Conservation (phyloP, 2,888 invertebrate genomes). For the Xanthia icteritia region DNA sequence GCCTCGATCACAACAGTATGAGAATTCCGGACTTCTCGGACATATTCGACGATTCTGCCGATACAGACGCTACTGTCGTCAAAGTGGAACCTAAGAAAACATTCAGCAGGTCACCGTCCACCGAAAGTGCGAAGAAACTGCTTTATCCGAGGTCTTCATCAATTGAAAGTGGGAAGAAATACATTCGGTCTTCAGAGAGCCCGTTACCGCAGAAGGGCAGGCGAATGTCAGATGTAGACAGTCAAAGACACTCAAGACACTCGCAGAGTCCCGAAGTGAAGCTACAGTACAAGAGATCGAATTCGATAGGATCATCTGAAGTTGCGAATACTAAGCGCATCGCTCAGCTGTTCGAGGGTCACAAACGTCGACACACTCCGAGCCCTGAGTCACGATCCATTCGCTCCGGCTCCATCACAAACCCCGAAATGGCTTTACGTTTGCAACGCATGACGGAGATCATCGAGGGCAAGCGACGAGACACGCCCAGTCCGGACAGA, state of each 20-base stretch:
- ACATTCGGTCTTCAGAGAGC: slow-evolving; percentile 67
- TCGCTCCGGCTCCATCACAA: slow-evolving; percentile 76
- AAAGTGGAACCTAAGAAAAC: slow-evolving; percentile 66
- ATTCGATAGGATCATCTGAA: slow-evolving; percentile 79
- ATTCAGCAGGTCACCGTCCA: slow-evolving; percentile 60
- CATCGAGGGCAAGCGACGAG: slow-evolving; percentile 80
- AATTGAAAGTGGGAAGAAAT: slow-evolving; percentile 64
- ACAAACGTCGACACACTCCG: slow-evolving; percentile 76
- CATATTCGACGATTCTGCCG: slow-evolving; percentile 77
- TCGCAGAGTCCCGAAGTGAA: slow-evolving; percentile 77
- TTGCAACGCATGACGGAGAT: slow-evolving; percentile 83
- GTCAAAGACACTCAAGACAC: slow-evolving; percentile 68
- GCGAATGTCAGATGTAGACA: slow-evolving; percentile 74
- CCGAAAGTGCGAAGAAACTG: slow-evolving; percentile 62
- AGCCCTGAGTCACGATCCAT: slow-evolving; percentile 76
- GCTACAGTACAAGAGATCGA: slow-evolving; percentile 73
- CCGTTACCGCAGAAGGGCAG: slow-evolving; percentile 70
- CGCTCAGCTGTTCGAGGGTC: slow-evolving; percentile 81
- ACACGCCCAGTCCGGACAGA: slow-evolving; percentile 79
- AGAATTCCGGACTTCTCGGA: slow-evolving; percentile 73
- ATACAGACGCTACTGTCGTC: slow-evolving; percentile 79
- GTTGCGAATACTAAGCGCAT: slow-evolving; percentile 79
- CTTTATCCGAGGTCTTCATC: slow-evolving; percentile 65
- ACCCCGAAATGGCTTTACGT: slow-evolving; percentile 79
- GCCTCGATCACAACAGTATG: slow-evolving; percentile 76